phyloP scores from a whole-genome alignment of 2,888 invertebrate genomes.

The Frankliniella intonsa region DNA sequence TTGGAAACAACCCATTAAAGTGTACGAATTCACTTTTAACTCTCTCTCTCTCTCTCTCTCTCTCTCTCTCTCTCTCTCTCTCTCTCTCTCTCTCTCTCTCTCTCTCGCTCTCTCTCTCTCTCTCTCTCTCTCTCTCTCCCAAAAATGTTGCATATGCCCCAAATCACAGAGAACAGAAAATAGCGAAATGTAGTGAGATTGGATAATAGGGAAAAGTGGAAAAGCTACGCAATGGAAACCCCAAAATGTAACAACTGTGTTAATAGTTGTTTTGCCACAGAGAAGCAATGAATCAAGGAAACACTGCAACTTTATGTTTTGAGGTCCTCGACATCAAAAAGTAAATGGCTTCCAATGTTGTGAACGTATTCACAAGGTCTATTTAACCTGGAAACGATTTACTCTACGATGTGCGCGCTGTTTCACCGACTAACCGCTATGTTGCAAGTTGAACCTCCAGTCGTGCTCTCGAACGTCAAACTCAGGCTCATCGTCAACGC shows the following conservation, averaged over 20 bases:
- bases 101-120: no score
- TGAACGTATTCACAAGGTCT: not conserved
- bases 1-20: no score
- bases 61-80: no score
- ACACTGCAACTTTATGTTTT: not conserved
- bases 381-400: no score
- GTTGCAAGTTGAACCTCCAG: conserved; percentile 51
- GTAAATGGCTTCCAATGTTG: not conserved
- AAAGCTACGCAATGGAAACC: not conserved
- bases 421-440: conserved; percentile 12
- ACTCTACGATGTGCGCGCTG: not conserved
- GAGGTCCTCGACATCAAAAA: not conserved
- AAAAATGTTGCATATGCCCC: no score
- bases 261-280: not conserved
- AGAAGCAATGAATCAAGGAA: not conserved
- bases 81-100: no score
- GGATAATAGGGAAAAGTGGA: not conserved
- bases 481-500: conserved; percentile 53
- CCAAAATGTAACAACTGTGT: not conserved
- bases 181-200: not conserved
- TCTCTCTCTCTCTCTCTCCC: no score
- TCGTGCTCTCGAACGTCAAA: conserved; percentile 53
- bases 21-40: no score
- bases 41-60: no score
- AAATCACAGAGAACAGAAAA: no score